phyloP scores from a whole-genome alignment of 2,888 invertebrate genomes.

The Drosophila longiperda region DNA sequence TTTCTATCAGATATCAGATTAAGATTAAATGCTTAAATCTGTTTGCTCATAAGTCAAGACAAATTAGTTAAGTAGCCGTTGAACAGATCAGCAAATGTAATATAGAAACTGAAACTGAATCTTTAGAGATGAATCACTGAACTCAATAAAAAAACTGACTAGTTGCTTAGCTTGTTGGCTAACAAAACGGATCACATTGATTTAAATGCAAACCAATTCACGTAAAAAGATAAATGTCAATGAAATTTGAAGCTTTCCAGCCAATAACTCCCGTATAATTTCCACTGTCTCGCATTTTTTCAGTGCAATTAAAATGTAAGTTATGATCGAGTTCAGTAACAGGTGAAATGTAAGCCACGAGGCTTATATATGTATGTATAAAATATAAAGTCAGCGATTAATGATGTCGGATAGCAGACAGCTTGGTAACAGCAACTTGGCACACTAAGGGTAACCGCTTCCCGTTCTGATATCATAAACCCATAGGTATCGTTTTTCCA shows the following conservation, averaged over 20 bases:
- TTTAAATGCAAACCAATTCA: slow-evolving; percentile 2
- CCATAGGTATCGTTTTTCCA: slow-evolving; percentile 62
- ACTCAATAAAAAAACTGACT: background rate
- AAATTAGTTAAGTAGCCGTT: slow-evolving; percentile 28
- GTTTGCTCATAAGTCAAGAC: slow-evolving; percentile 17
- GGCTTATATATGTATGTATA: slow-evolving; percentile 10
- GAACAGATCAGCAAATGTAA: slow-evolving; percentile 12
- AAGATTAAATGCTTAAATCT: slow-evolving; percentile 19
- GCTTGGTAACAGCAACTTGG: slow-evolving; percentile 63
- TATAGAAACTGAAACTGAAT: slow-evolving; percentile 12
- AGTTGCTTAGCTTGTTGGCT: slow-evolving; percentile 14
- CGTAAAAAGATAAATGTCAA: slow-evolving; percentile 13
- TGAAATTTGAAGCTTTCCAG: slow-evolving; percentile 44
- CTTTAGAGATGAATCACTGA: slow-evolving; percentile 2
- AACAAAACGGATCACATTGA: slow-evolving; percentile 3
- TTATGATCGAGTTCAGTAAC: slow-evolving; percentile 53
- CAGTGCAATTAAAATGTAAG: slow-evolving; percentile 60
- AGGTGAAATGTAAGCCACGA: slow-evolving; percentile 67
- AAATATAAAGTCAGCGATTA: slow-evolving; percentile 49
- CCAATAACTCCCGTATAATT: slow-evolving; percentile 58
- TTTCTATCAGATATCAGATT: slow-evolving; percentile 11
- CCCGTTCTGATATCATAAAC: slow-evolving; percentile 46
- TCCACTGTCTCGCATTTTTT: slow-evolving; percentile 41
- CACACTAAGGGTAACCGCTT: slow-evolving; percentile 37
- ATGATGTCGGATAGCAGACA: slow-evolving; percentile 39